Percentiles rank a stretch among this genome's conserved stretches.
Evolutionary conservation across 2,888 invertebrate genomes (phyloP).

Genomic region (Urechis unicinctus): DNA sequence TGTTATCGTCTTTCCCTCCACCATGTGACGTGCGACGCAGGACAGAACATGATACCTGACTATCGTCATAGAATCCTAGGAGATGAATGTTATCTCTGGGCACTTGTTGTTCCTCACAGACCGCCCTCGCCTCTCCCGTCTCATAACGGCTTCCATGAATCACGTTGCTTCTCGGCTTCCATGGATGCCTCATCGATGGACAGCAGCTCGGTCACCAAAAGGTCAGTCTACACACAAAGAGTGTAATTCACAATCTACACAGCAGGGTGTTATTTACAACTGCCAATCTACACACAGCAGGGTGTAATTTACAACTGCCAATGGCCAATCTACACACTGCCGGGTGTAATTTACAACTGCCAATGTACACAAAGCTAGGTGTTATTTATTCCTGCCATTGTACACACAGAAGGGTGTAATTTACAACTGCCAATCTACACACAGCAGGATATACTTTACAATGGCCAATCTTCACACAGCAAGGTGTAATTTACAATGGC

Average conservation of each 20-base stretch:
- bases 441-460: no score
- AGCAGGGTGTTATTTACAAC: background rate
- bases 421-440: no score
- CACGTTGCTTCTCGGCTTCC: constrained; percentile 55
- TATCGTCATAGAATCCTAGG: no score
- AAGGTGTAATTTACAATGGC: no score
- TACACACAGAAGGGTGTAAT: no score
- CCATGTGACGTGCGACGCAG: no score
- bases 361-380: background rate
- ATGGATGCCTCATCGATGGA: constrained; percentile 64
- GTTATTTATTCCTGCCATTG: no score
- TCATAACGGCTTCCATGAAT: constrained; percentile 81
- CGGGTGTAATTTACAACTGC: background rate
- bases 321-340: background rate
- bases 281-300: background rate
- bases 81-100: background rate
- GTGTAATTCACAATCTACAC: background rate
- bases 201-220: constrained; percentile 37
- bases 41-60: no score
- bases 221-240: constrained; percentile 15
- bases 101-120: constrained; percentile 51
- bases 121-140: constrained; percentile 89
- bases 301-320: background rate
- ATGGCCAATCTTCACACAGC: no score
- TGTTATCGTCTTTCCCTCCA: no score